phyloP scores from a whole-genome alignment of 2,797 vertebrate genomes.

The Sus cebifrons region DNA sequence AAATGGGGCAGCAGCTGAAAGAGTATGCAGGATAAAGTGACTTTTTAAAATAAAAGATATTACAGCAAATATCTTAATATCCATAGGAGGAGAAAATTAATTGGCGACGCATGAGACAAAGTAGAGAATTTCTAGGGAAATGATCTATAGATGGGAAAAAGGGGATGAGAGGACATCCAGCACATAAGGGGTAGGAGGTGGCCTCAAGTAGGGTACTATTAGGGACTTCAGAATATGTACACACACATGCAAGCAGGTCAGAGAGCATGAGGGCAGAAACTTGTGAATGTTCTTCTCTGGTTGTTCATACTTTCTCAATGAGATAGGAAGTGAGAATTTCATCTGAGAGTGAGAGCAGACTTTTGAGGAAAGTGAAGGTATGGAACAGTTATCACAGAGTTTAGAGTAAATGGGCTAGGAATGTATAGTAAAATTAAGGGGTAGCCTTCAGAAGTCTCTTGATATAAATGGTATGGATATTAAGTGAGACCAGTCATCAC shows the following conservation, averaged over 20 bases:
- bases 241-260: neutral
- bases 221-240: conserved; percentile 1
- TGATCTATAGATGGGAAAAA: neutral
- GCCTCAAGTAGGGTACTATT: neutral
- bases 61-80: neutral
- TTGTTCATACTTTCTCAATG: neutral
- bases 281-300: conserved; percentile 34
- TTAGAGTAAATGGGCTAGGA: neutral
- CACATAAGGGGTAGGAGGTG: neutral
- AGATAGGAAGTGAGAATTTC: conserved; percentile 27
- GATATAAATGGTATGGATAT: neutral
- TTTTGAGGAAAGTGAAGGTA: conserved; percentile 42
- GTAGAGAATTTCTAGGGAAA: conserved; percentile 40
- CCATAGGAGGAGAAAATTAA: neutral
- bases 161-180: neutral
- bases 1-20: neutral
- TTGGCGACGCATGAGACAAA: neutral
- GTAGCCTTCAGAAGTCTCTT: neutral
- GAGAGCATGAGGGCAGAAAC: neutral
- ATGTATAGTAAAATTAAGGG: neutral
- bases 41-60: conserved; percentile 13
- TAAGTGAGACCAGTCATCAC: neutral
- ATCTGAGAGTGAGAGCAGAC: neutral
- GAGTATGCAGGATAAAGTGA: neutral
- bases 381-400: neutral